Percentiles rank a stretch among this genome's conserved stretches.
Evolutionary conservation across 2,797 vertebrate species (phyloP).

Genomic region (Pseudomugil gertrudae): DNA sequence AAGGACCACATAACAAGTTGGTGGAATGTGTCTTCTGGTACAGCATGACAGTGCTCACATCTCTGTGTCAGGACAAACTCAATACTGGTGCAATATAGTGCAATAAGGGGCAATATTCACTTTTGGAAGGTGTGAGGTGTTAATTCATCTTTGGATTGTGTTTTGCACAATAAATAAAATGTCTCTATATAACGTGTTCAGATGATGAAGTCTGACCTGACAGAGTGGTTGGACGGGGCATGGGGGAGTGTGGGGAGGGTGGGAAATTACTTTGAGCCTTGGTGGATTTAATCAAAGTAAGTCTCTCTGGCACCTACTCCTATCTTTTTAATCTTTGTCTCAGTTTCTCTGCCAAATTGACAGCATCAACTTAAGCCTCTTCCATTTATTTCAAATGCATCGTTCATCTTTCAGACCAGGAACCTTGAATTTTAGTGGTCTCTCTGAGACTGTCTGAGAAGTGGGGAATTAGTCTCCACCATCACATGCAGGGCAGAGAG

Average conservation of each 20-base stretch:
- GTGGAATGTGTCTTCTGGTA: too few relatives aligned
- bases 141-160: not conserved
- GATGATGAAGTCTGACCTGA: too few relatives aligned
- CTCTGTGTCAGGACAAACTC: too few relatives aligned
- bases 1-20: too few relatives aligned
- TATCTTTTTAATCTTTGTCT: conserved; percentile 62
- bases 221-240: too few relatives aligned
- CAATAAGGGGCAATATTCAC: not conserved
- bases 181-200: too few relatives aligned
- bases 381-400: conserved; percentile 52
- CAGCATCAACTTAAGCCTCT: conserved; percentile 23
- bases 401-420: conserved; percentile 34
- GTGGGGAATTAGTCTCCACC: not conserved
- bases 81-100: too few relatives aligned
- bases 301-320: conserved; percentile 44
- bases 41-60: too few relatives aligned
- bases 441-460: conserved; percentile 16
- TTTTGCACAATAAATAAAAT: too few relatives aligned
- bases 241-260: too few relatives aligned
- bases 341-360: conserved; percentile 39
- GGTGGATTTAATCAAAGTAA: conserved; percentile 62
- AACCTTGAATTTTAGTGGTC: not conserved
- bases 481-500: not conserved
- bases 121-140: not conserved
- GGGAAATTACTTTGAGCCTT: conserved; percentile 36